A percentile compares a stretch with the other conserved stretches of the same genome.
Conservation (phyloP, 2,888 invertebrate genomes). For the Chymomyza procnemis region DNA sequence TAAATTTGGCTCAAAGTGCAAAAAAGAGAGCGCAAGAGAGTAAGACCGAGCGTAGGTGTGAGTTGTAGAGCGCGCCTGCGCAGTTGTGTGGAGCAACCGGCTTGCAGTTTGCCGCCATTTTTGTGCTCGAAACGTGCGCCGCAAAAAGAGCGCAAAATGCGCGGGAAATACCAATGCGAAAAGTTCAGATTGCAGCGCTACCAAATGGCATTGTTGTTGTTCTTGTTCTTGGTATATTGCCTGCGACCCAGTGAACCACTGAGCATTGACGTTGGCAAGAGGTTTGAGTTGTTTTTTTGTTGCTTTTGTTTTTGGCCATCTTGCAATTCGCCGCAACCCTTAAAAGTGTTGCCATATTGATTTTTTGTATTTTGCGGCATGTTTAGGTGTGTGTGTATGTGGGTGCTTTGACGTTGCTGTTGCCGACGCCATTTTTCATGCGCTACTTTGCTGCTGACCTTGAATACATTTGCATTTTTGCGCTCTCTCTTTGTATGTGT, state of each 20-base stretch:
- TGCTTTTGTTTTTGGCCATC: neutral
- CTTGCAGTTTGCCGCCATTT: constrained; percentile 15
- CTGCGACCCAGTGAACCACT: constrained; percentile 70
- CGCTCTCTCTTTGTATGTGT: constrained; percentile 31
- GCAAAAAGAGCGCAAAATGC: constrained; percentile 49
- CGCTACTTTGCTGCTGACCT: constrained; percentile 65
- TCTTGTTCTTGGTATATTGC: constrained; percentile 32
- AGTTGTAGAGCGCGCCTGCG: constrained; percentile 28
- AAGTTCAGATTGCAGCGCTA: constrained; percentile 7
- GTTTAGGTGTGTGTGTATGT: neutral
- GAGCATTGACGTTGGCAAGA: constrained; percentile 35
- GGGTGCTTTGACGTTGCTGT: neutral
- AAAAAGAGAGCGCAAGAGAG: neutral
- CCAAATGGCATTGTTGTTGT: constrained; percentile 28
- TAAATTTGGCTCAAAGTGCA: neutral
- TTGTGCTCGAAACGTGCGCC: constrained; percentile 21
- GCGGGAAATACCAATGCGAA: constrained; percentile 58
- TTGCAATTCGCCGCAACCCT: constrained; percentile 67
- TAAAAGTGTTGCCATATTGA: constrained; percentile 69
- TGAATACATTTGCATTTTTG: constrained; percentile 63
- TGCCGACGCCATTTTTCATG: constrained; percentile 38
- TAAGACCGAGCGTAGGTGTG: constrained; percentile 10
- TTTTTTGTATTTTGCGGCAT: constrained; percentile 30
- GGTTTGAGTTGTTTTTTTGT: neutral
- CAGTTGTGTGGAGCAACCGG: constrained; percentile 11